Percentiles rank a stretch among this genome's conserved stretches.
Conservation (phyloP, 1,140 invertebrate genomes). For the Heterodera schachtii region DNA sequence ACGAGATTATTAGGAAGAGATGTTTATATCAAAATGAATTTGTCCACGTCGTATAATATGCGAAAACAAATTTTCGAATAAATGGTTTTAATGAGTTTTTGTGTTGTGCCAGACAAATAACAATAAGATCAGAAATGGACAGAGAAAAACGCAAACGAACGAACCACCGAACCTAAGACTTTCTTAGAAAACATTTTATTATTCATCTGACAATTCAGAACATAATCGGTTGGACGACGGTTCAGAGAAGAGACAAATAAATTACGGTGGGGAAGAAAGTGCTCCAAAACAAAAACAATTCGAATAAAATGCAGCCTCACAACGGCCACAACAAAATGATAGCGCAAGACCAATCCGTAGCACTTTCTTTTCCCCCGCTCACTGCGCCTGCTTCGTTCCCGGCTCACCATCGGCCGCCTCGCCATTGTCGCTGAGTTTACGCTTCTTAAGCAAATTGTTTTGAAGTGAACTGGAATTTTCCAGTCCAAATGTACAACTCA, state of each 20-base stretch:
- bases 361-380: neutral
- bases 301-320: neutral
- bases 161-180: neutral
- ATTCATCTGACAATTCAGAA: neutral
- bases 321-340: neutral
- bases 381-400: constrained; percentile 3
- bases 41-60: neutral
- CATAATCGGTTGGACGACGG: neutral
- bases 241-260: constrained; percentile 9
- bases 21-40: neutral
- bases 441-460: constrained; percentile 29
- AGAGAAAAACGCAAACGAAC: neutral
- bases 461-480: constrained; percentile 4
- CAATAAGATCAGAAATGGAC: neutral
- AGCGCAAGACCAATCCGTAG: neutral
- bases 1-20: neutral
- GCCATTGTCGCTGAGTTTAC: constrained; percentile 26
- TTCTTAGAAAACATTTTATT: neutral
- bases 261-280: neutral
- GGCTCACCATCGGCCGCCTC: constrained; percentile 14
- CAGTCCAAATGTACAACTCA: neutral
- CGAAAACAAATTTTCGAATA: neutral
- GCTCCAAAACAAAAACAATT: constrained; percentile 5
- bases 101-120: neutral
- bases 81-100: neutral